A percentile compares a stretch with the other conserved stretches of the same genome.
These are phyloP conservation scores for Brachionus asplanchnoidis DNA, from an alignment of 1,140 invertebrate genomes.

Conservation along the genomic window DNA sequence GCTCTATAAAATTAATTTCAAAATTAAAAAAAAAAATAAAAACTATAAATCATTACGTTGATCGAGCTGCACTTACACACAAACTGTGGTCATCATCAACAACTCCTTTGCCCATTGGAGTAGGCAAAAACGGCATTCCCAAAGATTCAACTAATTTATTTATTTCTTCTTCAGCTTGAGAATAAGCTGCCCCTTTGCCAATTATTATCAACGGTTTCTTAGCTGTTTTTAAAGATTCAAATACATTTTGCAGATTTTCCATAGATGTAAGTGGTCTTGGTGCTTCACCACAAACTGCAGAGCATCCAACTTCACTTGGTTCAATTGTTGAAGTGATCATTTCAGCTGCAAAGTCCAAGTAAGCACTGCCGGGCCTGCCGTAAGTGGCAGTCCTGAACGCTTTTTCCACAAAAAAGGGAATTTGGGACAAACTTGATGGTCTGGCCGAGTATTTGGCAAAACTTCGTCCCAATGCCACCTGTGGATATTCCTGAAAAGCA, in stretches of 20 bases:
- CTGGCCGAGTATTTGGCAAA: conserved; percentile 85
- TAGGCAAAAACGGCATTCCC: conserved; percentile 80
- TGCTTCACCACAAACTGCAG: conserved; percentile 58
- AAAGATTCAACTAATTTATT: conserved; percentile 66
- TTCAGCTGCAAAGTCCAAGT: conserved; percentile 84
- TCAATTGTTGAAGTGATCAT: conserved; percentile 62
- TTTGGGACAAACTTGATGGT: conserved; percentile 72
- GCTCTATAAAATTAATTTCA: conserved; percentile 58
- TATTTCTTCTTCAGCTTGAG: conserved; percentile 68
- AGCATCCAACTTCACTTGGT: conserved; percentile 43
- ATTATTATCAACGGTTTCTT: conserved; percentile 78
- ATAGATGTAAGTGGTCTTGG: conserved; percentile 68
- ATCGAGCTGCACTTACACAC: conserved; percentile 78
- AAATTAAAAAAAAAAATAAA: neutral
- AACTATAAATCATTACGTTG: conserved; percentile 56
- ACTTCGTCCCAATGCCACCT: conserved; percentile 74
- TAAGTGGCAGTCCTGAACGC: conserved; percentile 75
- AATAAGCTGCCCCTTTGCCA: conserved; percentile 87
- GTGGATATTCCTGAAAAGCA: conserved; percentile 88
- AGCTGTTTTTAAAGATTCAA: conserved; percentile 66
- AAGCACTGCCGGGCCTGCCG: conserved; percentile 78
- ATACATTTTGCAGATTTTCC: conserved; percentile 65
- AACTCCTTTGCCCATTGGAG: conserved; percentile 93
- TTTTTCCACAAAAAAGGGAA: conserved; percentile 78
- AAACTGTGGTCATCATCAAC: conserved; percentile 71